A percentile compares a stretch with the other conserved stretches of the same genome.
Conservation (phyloP, 2,113 vertebrate species). For the Apeltes quadracus region DNA sequence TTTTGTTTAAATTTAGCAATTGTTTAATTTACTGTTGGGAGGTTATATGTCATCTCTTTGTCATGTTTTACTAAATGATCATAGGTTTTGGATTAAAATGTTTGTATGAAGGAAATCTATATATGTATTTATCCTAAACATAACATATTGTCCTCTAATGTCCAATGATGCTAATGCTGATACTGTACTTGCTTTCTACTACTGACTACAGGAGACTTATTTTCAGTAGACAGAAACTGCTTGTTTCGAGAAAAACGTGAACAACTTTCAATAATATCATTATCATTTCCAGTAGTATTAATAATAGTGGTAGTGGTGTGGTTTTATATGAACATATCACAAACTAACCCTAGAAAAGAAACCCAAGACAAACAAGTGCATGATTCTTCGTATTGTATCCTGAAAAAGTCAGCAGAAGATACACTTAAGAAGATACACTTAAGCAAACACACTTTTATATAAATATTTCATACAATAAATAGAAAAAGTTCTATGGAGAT, state of each 20-base stretch:
- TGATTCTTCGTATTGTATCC: constrained; percentile 4
- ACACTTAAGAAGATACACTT: not conserved
- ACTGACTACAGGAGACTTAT: not conserved
- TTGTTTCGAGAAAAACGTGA: not conserved
- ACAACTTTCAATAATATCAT: not conserved
- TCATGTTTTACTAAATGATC: not conserved
- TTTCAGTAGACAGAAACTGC: not conserved
- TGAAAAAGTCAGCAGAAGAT: not conserved
- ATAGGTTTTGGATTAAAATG: not conserved
- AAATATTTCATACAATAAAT: constrained; percentile 32
- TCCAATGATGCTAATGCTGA: not conserved
- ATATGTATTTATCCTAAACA: not conserved
- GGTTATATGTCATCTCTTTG: not conserved
- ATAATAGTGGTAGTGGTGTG: not conserved
- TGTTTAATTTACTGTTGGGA: not conserved
- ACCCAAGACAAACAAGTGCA: not conserved
- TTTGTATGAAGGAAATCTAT: not conserved
- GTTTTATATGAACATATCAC: not conserved
- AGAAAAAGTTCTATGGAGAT: not conserved
- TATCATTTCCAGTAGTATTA: not conserved
- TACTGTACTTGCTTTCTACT: not conserved
- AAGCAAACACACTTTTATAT: not conserved
- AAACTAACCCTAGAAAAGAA: not conserved
- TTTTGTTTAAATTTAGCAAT: no score
- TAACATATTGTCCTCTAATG: not conserved